Base-by-base conservation (phyloP, 2,888 invertebrate genomes). In the Operophtera brumata region DNA sequence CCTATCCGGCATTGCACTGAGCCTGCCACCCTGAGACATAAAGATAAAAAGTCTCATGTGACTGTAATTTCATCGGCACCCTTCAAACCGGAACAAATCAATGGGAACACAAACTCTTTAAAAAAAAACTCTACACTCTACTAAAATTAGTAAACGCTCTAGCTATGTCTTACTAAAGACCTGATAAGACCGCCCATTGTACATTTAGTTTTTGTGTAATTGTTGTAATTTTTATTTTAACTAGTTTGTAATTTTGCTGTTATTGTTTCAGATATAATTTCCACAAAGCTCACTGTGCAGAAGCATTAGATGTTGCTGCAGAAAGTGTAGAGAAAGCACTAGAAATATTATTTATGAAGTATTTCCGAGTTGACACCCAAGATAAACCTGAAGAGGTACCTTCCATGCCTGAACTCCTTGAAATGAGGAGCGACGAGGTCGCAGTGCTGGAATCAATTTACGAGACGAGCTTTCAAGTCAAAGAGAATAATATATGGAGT, bases 381-480 rank as follows among this genome's bases (percentile, higher is more conserved):
- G 69, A 79, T 0, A 80, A 78, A 61, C 81, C 82, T 1, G 80
- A 87, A 41, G 79, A 88, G 61, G 73, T 89, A 51, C 84, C 91
- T 0, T 78, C 90, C 4, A 78, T 82, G 59, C 70, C 86, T 2
- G 93, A 94, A 67, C 71, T 94, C 36, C 61, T 92, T 26, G 94
- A 94, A 75, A 93, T 93, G 83, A 91, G 93, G 56, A 82, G 80
- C 8, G 96, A 96, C 51, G 96, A 96, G 71, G 93, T 93, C 77
- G 92, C 93, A 59, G 94, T 94, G 0, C 80, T 96, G 30, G 92
- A 94, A 80, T 95, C 95, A 11, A 96, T 96, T 61, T 96, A 95
- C 68, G 95, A 94, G 55, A 84, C 90, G 28, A 89, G 91, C 28
- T 96, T 94, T 75, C 90, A 86, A 67, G 93, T 93, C 57, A 94